These are phyloP conservation scores for Vanessa atalanta DNA, from an alignment of 1,140 invertebrate genomes.

Conservation along the genomic window DNA sequence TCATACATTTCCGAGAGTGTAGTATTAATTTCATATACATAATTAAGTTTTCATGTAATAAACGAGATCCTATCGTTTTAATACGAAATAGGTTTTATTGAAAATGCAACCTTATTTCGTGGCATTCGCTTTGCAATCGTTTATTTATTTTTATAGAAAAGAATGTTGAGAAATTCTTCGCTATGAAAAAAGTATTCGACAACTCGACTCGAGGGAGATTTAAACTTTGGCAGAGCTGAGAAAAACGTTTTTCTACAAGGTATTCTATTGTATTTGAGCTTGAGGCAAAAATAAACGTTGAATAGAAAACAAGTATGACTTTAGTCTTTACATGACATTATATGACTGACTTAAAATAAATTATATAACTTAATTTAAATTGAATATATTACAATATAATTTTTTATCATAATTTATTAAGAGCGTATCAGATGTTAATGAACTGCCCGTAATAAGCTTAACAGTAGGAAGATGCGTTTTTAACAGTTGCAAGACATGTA, in stretches of 20 bases:
- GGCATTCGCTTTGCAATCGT: too few relatives aligned
- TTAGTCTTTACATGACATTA: not conserved
- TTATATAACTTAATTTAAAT: too few relatives aligned
- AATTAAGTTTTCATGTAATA: not conserved
- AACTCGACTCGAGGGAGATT: not conserved
- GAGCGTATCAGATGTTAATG: too few relatives aligned
- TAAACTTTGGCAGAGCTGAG: not conserved
- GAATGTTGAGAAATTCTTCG: not conserved
- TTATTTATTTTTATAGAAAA: too few relatives aligned
- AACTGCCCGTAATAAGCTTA: too few relatives aligned
- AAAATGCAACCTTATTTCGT: too few relatives aligned
- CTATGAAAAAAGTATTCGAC: not conserved
- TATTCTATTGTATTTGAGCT: not conserved
- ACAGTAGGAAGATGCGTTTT: too few relatives aligned
- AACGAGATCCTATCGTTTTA: not conserved
- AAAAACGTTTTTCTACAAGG: not conserved
- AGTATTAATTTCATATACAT: not conserved
- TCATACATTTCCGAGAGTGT: not conserved
- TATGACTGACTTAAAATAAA: not conserved
- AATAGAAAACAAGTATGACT: not conserved
- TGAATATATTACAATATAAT: too few relatives aligned
- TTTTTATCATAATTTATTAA: too few relatives aligned
- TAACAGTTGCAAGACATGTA: too few relatives aligned
- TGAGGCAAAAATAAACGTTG: not conserved
- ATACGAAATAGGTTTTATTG: not conserved